Base-by-base conservation (phyloP, 2,888 invertebrate species). In the Thera britannica region DNA sequence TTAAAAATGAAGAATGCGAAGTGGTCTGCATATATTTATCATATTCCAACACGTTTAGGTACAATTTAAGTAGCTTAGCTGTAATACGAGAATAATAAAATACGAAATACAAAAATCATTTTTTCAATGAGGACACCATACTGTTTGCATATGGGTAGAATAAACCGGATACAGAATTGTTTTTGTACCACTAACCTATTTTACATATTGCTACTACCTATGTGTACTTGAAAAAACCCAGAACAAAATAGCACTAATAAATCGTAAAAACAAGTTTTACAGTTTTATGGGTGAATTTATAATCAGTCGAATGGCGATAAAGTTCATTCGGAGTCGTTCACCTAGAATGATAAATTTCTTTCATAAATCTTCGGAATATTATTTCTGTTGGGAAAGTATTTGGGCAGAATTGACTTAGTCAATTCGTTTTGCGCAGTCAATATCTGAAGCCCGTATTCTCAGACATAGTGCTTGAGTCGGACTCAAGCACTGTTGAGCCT, bases 291-390 rank as follows among this genome's bases (percentile, higher is more conserved):
- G 62, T 62, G 70, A 69, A 70, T 71, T 66, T 60, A 68, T 65
- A 65, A 60, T 62, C 62, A 52, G 58, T 52, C 8, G 58, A 64
- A 64, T 49, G 51, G 58, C 52, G 64, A 69, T 72, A 73, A 73
- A 72, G 75, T 72, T 72, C 73, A 61, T 72, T 73, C 61, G 44
- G 67, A 67, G 68, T 72, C 65, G 67, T 68, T 75, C 67, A 75
- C 74, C 70, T 69, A 9, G 9, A 23, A 52, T 52, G 6, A 23
- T 34, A 52, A 3, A 34, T 52, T 55, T 0, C n/a, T 55, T 35
- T 2, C 1, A 4, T 36, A 41, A 41, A 41, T 41, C 41, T 41
- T 3, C 41, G 41, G 41, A 41, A 7, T 1, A 5, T 41, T 7
- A 41, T 41, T 41, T 7, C 41, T 41, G 41, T 41, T 2, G 41